Base-by-base conservation (phyloP, 2,113 vertebrate genomes). In the Salvelinus sp. region DNA sequence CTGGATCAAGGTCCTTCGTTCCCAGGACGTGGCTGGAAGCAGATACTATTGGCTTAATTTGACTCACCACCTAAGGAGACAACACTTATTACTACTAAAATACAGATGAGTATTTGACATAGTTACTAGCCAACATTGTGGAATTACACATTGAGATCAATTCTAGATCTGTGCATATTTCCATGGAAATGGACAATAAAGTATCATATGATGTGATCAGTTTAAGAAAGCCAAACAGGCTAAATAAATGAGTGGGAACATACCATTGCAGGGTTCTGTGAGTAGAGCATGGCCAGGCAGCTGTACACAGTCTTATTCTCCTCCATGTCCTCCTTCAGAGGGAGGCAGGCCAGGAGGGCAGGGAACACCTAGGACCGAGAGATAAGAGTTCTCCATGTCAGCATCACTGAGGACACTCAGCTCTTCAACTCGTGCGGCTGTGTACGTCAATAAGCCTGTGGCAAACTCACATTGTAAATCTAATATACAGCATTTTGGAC, bases 321-420 rank as follows among this genome's bases (percentile, higher is more conserved):
- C 85, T 96, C 95, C 75, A 95, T 67, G 85, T 97, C 96, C 73
- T 96, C 94, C 85, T 93, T 94, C 27, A 97, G 91, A 0, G 96
- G 96, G 20, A 97, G 92, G 30, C 79, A 82, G 0, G 75, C 86
- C 48, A 96, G 85, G 62, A 97, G 82, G 22, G 93, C 92, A 9
- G 95, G 95, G 18, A 97, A 83, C 0, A 96, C 95, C 96, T 97
- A 84, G 50, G 33, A 66, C 3, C 60, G 38, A 71, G 16, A 16
- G 68, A 47, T 25, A 6, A 63, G 75, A 22, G 58, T 22, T 4
- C 0, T 7, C 13, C 16, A 7, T 16, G n/a, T 62, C 13, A 0
- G 20, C 5, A 2, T 22, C 58, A 22, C 58, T 62, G 12, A 38
- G 30, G 70, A 30, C 18, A 33, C 2, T 16, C 25, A 4, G 2